Percentiles rank a stretch among this genome's conserved stretches.
Conservation (phyloP, 2,113 vertebrate genomes). For the Forbesichthys agassizii region DNA sequence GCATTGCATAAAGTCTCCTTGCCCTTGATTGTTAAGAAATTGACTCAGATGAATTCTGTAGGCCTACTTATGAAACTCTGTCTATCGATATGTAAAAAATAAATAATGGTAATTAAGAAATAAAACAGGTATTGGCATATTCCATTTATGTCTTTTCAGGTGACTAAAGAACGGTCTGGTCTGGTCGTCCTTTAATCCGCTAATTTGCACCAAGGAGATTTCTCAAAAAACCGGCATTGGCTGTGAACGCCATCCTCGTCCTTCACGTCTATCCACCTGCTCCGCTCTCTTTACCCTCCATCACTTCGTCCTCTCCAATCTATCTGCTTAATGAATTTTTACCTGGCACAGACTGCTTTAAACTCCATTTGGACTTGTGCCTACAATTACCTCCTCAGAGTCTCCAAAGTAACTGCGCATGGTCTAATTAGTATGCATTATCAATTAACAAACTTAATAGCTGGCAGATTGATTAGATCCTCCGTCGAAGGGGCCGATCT, state of each 20-base stretch:
- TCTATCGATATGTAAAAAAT: too few relatives aligned
- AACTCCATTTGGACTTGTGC: conserved; percentile 99
- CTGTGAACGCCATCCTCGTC: conserved; percentile 56
- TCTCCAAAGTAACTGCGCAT: conserved; percentile 97
- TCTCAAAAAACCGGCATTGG: conserved; percentile 67
- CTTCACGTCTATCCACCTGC: conserved; percentile 43
- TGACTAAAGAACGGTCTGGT: too few relatives aligned
- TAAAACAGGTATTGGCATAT: too few relatives aligned
- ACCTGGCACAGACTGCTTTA: conserved; percentile 98
- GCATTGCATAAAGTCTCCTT: too few relatives aligned
- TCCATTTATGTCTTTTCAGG: too few relatives aligned
- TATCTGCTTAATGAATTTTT: conserved; percentile 95
- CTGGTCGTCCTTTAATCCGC: too few relatives aligned
- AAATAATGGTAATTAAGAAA: too few relatives aligned
- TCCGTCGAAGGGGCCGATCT: conserved; percentile 88
- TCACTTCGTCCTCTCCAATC: conserved; percentile 63
- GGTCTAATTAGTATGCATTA: conserved; percentile 99
- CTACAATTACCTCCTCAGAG: conserved; percentile 99
- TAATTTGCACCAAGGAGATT: conserved; percentile 56
- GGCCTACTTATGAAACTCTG: too few relatives aligned
- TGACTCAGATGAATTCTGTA: too few relatives aligned
- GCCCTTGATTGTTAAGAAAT: too few relatives aligned
- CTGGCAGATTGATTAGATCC: conserved; percentile 99
- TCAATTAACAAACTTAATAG: conserved; percentile 99
- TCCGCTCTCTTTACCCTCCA: conserved; percentile 87